These are phyloP conservation scores for Gryllus longicercus DNA, from an alignment of 2,888 invertebrate species.

Conservation along the genomic window DNA sequence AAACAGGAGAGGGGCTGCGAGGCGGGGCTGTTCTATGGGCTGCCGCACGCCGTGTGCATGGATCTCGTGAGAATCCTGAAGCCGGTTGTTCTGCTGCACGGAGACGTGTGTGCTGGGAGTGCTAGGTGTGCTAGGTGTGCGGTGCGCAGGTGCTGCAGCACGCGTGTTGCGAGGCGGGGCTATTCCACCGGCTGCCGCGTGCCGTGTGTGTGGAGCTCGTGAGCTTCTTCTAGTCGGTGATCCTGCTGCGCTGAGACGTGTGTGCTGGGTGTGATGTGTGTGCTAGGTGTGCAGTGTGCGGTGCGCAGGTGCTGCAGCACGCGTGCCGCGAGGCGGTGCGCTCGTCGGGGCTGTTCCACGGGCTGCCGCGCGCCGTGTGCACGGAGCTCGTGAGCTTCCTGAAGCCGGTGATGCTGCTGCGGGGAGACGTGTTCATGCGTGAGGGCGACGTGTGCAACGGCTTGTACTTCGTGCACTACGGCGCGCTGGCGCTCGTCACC, in stretches of 20 bases:
- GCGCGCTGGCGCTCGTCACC: neutral
- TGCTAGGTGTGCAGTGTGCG: too few relatives aligned
- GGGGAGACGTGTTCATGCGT: neutral
- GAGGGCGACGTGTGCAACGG: neutral
- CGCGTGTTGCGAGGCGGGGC: neutral
- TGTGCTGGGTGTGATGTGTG: too few relatives aligned
- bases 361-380: neutral
- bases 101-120: neutral
- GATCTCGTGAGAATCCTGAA: neutral
- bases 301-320: neutral
- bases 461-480: neutral
- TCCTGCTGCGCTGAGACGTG: neutral
- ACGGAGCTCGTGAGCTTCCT: neutral
- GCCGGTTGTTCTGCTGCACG: neutral
- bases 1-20: too few relatives aligned
- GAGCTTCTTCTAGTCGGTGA: neutral
- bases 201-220: neutral
- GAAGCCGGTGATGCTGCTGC: neutral
- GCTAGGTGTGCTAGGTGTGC: too few relatives aligned
- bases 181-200: neutral
- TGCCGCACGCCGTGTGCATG: neutral
- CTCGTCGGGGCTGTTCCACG: neutral
- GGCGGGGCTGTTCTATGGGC: neutral
- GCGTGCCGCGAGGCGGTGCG: neutral
- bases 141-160: neutral